A percentile compares a stretch with the other conserved stretches of the same genome.
Evolutionary conservation across 2,113 vertebrate genomes (phyloP).

Genomic region (Prolemur simus): DNA sequence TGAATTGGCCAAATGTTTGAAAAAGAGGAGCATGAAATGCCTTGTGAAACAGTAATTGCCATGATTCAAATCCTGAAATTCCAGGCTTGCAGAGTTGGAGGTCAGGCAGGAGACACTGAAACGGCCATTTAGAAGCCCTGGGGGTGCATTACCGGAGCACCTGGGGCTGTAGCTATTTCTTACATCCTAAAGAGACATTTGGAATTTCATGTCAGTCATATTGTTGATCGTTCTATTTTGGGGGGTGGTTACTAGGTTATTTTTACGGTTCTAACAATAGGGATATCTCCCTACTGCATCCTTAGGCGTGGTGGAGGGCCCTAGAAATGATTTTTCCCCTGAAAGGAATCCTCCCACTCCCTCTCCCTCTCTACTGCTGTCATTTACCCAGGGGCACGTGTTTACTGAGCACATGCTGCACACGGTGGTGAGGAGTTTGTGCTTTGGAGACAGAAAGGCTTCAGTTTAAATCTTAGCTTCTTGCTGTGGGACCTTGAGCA

Average conservation of each 20-base stretch:
- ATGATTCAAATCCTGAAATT: constrained; percentile 15
- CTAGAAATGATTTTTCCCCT: constrained; percentile 2
- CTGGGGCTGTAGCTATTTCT: neutral
- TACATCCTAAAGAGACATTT: neutral
- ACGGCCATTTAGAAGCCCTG: neutral
- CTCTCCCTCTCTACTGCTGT: neutral
- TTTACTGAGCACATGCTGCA: neutral
- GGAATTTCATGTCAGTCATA: constrained; percentile 46
- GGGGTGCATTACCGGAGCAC: fast-evolving
- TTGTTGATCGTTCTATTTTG: constrained; percentile 64
- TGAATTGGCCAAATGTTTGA: neutral
- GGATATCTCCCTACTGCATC: neutral
- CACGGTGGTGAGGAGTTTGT: neutral
- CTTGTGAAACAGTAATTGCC: neutral
- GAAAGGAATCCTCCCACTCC: constrained; percentile 50
- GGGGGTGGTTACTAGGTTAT: constrained; percentile 43
- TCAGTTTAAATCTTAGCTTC: neutral
- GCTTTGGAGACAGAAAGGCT: neutral
- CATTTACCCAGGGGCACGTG: neutral
- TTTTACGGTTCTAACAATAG: constrained; percentile 57
- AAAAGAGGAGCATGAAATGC: neutral
- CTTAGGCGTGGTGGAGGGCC: neutral
- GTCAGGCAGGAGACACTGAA: neutral
- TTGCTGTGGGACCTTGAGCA: neutral
- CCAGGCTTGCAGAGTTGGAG: neutral